A percentile compares a stretch with the other conserved stretches of the same genome.
phyloP scores from a whole-genome alignment of 2,888 invertebrate genomes.

The Epistrophe grossulariae region DNA sequence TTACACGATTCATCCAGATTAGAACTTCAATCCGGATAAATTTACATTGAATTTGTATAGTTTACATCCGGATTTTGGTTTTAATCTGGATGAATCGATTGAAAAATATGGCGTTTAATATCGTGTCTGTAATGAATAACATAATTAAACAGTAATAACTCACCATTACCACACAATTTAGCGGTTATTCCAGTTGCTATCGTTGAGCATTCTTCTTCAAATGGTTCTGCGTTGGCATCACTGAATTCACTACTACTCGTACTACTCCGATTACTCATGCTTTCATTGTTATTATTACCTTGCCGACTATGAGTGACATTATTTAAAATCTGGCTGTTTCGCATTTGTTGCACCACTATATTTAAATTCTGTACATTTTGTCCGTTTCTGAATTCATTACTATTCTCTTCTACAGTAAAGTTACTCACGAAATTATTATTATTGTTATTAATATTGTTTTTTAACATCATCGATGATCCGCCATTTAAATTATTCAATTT shows the following conservation, averaged over 20 bases:
- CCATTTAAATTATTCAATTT: conserved; percentile 75
- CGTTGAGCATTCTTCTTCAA: conserved; percentile 26
- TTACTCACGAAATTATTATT: conserved; percentile 73
- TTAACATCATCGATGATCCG: conserved; percentile 47
- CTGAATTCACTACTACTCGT: conserved; percentile 62
- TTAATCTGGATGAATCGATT: no score
- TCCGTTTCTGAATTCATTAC: conserved; percentile 24
- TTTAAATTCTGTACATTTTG: conserved; percentile 65
- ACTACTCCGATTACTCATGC: conserved; percentile 55
- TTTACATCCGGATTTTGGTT: no score
- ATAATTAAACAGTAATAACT: conserved; percentile 20
- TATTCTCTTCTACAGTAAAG: conserved; percentile 57
- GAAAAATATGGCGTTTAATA: no score
- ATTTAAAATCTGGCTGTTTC: conserved; percentile 49
- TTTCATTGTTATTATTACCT: conserved; percentile 47
- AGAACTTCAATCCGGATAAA: no score
- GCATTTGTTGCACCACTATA: conserved; percentile 57
- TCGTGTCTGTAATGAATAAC: neutral
- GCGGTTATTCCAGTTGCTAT: conserved; percentile 4
- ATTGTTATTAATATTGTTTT: conserved; percentile 69
- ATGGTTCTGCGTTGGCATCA: conserved; percentile 37
- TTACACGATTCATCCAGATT: no score
- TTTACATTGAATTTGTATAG: no score
- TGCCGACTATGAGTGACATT: conserved; percentile 32
- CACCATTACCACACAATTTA: conserved; percentile 77